Percentiles rank a stretch among this genome's conserved stretches.
Evolutionary conservation across 2,797 vertebrate genomes (phyloP).

Genomic region (Platalea minor): DNA sequence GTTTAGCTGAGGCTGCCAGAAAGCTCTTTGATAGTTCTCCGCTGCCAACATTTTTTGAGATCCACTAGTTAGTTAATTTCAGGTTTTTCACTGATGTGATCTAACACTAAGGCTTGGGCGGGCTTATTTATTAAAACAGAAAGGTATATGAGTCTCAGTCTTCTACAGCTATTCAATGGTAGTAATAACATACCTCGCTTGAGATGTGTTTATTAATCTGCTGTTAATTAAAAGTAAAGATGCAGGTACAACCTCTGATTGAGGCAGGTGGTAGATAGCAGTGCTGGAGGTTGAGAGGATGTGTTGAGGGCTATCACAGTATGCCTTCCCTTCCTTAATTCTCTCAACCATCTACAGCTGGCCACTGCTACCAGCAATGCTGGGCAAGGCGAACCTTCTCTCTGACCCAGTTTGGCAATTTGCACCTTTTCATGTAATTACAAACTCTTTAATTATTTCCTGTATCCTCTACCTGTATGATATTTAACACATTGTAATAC

Average conservation of each 20-base stretch:
- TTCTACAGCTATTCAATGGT: not conserved
- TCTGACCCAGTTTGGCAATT: not conserved
- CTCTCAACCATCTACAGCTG: not conserved
- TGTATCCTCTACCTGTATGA: rapidly evolving
- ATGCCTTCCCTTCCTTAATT: too few relatives aligned
- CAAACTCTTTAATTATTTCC: not conserved
- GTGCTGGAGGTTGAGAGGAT: not conserved
- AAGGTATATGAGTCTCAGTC: rapidly evolving
- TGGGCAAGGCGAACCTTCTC: not conserved
- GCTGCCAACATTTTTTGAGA: not conserved
- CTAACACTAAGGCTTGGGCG: not conserved
- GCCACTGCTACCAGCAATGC: not conserved
- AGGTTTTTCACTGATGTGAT: not conserved
- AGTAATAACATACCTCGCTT: not conserved
- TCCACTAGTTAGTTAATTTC: not conserved
- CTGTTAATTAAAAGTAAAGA: not conserved
- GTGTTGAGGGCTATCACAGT: not conserved
- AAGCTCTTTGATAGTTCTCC: not conserved
- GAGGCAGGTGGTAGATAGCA: not conserved
- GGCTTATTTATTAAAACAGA: not conserved
- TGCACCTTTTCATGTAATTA: rapidly evolving
- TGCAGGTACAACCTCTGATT: not conserved
- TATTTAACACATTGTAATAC: too few relatives aligned
- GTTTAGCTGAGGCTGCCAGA: not conserved
- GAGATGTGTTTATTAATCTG: not conserved